Conservation (phyloP, 2,888 invertebrate genomes). For the Laothoe populi region DNA sequence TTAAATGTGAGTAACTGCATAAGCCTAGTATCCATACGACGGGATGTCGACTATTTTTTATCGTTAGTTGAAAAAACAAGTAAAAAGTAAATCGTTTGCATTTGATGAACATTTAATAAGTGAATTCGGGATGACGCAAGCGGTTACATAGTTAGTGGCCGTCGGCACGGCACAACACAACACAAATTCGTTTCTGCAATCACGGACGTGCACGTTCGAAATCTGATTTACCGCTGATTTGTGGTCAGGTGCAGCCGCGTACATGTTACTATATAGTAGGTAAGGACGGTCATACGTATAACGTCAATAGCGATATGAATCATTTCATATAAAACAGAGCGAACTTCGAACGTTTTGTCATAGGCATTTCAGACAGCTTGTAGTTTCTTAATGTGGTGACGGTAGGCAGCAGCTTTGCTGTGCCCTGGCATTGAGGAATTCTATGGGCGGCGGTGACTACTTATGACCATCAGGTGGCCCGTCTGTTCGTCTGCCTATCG, state of each 20-base stretch:
- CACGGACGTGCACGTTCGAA: slow-evolving; percentile 71
- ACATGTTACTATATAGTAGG: slow-evolving; percentile 32
- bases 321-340: slow-evolving; percentile 12
- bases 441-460: too few relatives aligned
- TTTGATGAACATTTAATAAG: slow-evolving; percentile 35
- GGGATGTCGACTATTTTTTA: background rate
- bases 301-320: slow-evolving; percentile 11
- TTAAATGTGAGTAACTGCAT: background rate
- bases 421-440: too few relatives aligned
- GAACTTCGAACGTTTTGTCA: slow-evolving; percentile 4
- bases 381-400: background rate
- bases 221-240: slow-evolving; percentile 82
- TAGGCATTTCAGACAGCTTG: background rate
- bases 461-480: too few relatives aligned
- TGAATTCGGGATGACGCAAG: slow-evolving; percentile 42
- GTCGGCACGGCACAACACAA: slow-evolving; percentile 52
- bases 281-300: slow-evolving; percentile 10
- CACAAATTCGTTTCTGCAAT: slow-evolving; percentile 75
- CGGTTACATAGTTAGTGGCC: slow-evolving; percentile 60
- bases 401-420: too few relatives aligned
- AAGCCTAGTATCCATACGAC: background rate
- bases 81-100: background rate
- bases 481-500: too few relatives aligned
- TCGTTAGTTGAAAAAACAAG: background rate
- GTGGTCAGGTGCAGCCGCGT: slow-evolving; percentile 59